Base-by-base conservation (phyloP, 2,888 invertebrate species). In the Craniophora ligustri region DNA sequence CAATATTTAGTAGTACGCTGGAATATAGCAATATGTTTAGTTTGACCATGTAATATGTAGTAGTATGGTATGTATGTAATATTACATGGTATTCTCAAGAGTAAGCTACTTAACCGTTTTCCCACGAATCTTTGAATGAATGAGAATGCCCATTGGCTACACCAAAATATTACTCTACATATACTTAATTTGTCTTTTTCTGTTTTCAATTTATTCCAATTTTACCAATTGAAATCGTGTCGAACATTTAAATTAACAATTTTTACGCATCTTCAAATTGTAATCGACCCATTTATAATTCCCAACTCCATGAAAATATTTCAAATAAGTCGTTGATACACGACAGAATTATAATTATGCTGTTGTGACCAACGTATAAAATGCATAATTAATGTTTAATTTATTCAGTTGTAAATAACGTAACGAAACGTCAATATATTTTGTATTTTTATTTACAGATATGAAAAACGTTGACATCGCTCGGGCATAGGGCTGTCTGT, bases 391-490 rank as follows among this genome's bases (percentile, higher is more conserved):
- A 67, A 71, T 53, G 54, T 32, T 46, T 49, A 63, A 63, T 63
- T 48, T 67, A 71, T 75, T 28, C 68, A 59, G 47, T 53, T 55
- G 39, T 71, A 50, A 57, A 53, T 55, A 72, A 53, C 44, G 14
- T 42, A 47, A 40, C 16, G 19, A 41, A 48, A 45, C 40, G 40
- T 53, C 50, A 64, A 68, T 66, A 65, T 58, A 66, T 59, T 26
- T 50, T 35, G 58, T 41, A 54, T 61, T 64, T 68, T 82, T 81
- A 57, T 79, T 88, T 82, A 10, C 91, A 92, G 92, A 92, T 89
- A 86, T 89, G 88, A 89, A 86, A 91, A 87, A 84, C 79, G 82
- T 81, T 81, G 85, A 85, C 86, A 86, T 81, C 81, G 83, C 78
- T 80, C 78, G 84, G 86, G 79, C 82, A 41, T 19, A 42, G 46